Conservation (phyloP, 2,888 invertebrate genomes). For the Cylloceria caligata region DNA sequence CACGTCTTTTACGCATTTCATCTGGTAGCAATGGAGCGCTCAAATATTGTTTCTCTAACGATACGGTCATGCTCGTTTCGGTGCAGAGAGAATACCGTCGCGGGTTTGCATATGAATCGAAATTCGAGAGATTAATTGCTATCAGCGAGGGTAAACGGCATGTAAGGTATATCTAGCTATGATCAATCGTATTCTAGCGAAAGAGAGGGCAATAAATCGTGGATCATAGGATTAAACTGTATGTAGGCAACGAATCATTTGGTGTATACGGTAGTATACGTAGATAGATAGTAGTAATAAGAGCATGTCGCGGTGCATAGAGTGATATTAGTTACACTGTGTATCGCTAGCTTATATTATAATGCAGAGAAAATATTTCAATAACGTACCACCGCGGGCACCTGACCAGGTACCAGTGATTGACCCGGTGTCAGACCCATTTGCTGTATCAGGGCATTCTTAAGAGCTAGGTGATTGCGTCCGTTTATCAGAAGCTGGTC, state of each 20-base stretch:
- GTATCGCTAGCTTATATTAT: constrained; percentile 27
- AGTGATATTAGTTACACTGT: constrained; percentile 63
- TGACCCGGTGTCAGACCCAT: constrained; percentile 97
- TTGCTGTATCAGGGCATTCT: constrained; percentile 98
- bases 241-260: constrained; percentile 42
- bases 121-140: constrained; percentile 19
- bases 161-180: constrained; percentile 63
- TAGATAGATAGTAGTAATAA: constrained; percentile 56
- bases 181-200: constrained; percentile 69
- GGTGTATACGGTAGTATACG: constrained; percentile 36
- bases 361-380: constrained; percentile 33
- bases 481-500: constrained; percentile 99
- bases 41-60: constrained; percentile 33
- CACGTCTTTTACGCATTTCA: constrained; percentile 44
- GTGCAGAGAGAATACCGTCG: neutral
- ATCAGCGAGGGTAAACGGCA: constrained; percentile 68
- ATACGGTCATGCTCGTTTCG: neutral
- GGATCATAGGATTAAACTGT: constrained; percentile 25
- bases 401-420: constrained; percentile 95
- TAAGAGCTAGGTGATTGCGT: constrained; percentile 99
- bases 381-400: constrained; percentile 95
- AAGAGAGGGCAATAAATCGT: constrained; percentile 56
- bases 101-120: neutral
- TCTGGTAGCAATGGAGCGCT: constrained; percentile 67
- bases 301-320: constrained; percentile 75